These are phyloP conservation scores for Pogonomyrmex barbatus DNA, from an alignment of 1,140 invertebrate genomes.

Conservation along the genomic window DNA sequence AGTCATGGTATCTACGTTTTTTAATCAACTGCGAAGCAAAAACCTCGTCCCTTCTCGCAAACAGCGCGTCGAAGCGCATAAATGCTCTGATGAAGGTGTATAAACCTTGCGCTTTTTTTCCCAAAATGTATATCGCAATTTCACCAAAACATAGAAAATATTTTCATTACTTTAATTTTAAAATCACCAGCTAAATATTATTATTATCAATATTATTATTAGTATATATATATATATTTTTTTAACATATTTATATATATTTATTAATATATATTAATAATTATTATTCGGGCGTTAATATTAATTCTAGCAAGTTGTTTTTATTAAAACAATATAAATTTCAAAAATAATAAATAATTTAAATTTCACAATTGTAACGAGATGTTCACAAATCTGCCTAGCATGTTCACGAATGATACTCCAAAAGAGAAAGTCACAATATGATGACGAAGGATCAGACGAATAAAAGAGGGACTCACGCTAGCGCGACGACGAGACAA, in stretches of 20 bases:
- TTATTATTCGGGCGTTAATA: neutral
- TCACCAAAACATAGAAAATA: neutral
- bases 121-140: neutral
- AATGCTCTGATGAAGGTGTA: slow-evolving; percentile 21
- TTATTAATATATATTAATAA: too few relatives aligned
- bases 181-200: neutral
- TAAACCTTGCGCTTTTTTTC: slow-evolving; percentile 22
- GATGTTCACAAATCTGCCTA: neutral
- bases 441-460: slow-evolving; percentile 17
- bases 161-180: neutral
- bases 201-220: neutral
- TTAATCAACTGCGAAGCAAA: slow-evolving; percentile 63
- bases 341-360: neutral
- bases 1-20: slow-evolving; percentile 51
- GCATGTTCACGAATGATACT: neutral
- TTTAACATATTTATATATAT: too few relatives aligned
- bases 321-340: neutral
- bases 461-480: slow-evolving; percentile 41
- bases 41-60: slow-evolving; percentile 21
- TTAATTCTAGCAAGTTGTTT: neutral
- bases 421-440: slow-evolving; percentile 13
- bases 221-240: neutral
- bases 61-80: slow-evolving; percentile 44
- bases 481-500: slow-evolving; percentile 49
- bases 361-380: neutral